Evolutionary conservation across 2,113 vertebrate species (phyloP).

Genomic region (Isurus oxyrinchus): DNA sequence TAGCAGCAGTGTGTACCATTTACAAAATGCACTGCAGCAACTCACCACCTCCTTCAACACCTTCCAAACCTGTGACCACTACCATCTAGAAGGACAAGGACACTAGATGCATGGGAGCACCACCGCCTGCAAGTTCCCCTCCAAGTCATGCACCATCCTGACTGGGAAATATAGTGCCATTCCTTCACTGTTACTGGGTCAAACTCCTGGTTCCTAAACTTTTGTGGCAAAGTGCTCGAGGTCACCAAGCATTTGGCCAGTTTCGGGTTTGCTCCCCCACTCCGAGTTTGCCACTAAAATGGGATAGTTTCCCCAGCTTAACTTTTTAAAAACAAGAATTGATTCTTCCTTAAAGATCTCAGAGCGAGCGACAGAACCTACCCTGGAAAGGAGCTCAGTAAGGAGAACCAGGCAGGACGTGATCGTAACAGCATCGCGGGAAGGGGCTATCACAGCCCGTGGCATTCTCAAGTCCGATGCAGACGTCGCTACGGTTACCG

Average conservation of each 20-base stretch:
- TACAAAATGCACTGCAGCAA: neutral
- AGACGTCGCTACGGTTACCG: neutral
- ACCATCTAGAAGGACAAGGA: neutral
- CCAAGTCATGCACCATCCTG: neutral
- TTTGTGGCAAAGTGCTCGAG: neutral
- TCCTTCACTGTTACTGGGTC: neutral
- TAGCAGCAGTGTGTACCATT: neutral
- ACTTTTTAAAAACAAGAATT: neutral
- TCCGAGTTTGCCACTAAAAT: neutral
- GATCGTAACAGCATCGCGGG: neutral
- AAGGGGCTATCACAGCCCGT: neutral
- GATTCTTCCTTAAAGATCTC: too few species aligned
- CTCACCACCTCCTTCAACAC: neutral
- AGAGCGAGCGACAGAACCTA: neutral
- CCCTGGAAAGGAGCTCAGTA: neutral
- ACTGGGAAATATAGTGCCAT: neutral
- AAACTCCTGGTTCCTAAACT: neutral
- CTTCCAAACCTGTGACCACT: neutral
- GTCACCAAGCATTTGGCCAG: neutral
- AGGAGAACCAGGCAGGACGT: neutral
- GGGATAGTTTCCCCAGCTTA: too few species aligned
- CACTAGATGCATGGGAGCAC: neutral
- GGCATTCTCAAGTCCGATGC: neutral
- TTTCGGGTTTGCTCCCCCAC: neutral
- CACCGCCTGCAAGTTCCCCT: neutral